A percentile compares a stretch with the other conserved stretches of the same genome.
Evolutionary conservation across 2,113 vertebrate genomes (phyloP).

Genomic region (Myrmecophaga tridactyla): DNA sequence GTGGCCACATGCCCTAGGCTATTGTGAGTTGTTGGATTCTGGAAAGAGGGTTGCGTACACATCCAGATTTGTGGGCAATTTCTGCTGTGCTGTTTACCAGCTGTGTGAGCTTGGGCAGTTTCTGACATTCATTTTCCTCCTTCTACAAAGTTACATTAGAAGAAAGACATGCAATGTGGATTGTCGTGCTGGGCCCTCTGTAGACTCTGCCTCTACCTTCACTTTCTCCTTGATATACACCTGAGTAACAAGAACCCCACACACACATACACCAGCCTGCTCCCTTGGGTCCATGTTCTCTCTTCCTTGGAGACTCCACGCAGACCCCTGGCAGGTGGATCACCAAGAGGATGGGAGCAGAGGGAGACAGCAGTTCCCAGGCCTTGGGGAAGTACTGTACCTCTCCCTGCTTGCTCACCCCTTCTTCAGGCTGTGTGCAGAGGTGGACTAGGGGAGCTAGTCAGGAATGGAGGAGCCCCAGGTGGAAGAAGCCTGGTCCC

Average conservation of each 20-base stretch:
- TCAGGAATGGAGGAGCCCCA: too few species aligned
- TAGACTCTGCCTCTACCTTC: not conserved
- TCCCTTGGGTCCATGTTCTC: not conserved
- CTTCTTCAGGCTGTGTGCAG: not conserved
- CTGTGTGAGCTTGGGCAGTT: not conserved
- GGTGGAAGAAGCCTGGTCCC: too few species aligned
- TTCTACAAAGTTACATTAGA: not conserved
- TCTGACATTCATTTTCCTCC: not conserved
- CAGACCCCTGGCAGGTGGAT: not conserved
- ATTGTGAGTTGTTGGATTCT: not conserved
- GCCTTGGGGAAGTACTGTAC: not conserved
- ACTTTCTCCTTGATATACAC: not conserved
- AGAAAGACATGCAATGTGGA: not conserved
- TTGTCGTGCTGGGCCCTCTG: fast-evolving
- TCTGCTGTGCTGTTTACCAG: too few species aligned
- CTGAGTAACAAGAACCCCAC: not conserved
- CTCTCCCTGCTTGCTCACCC: not conserved
- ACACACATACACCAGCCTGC: too few species aligned
- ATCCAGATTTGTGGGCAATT: not conserved
- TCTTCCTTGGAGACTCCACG: not conserved
- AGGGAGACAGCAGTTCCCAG: not conserved
- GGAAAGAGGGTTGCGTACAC: not conserved
- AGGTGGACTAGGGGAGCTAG: not conserved
- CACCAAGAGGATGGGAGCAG: not conserved
- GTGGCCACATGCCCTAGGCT: not conserved